A percentile compares a stretch with the other conserved stretches of the same genome.
Conservation (phyloP, 1,140 invertebrate genomes). For the Neodiprion virginianus region DNA sequence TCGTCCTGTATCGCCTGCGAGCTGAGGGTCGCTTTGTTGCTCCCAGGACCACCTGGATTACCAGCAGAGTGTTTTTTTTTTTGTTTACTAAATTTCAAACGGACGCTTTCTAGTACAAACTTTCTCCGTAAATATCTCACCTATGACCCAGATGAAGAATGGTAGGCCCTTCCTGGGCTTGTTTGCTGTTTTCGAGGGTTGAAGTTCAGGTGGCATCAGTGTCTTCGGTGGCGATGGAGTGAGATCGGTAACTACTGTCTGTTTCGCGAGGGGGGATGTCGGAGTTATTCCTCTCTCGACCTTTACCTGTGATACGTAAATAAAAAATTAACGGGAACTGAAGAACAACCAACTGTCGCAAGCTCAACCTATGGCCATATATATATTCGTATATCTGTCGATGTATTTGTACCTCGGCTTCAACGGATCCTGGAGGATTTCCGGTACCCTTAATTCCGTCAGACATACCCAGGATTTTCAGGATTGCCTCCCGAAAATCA, state of each 20-base stretch:
- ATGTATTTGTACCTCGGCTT: conserved; percentile 49
- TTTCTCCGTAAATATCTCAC: conserved; percentile 40
- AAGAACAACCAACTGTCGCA: background rate
- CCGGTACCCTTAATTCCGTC: conserved; percentile 55
- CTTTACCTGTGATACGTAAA: conserved; percentile 47
- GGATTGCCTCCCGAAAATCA: conserved; percentile 77
- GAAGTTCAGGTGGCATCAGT: conserved; percentile 29
- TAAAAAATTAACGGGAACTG: conserved; percentile 43
- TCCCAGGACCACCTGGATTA: conserved; percentile 75
- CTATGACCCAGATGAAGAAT: conserved; percentile 80
- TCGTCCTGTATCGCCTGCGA: conserved; percentile 70
- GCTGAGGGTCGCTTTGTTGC: conserved; percentile 77
- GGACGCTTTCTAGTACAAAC: background rate
- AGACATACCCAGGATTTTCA: conserved; percentile 72
- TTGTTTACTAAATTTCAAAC: conserved; percentile 16
- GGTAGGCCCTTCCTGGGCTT: conserved; percentile 61
- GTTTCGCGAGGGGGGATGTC: conserved; percentile 26
- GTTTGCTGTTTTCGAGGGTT: conserved; percentile 44
- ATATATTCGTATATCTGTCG: background rate
- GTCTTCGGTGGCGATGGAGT: conserved; percentile 18
- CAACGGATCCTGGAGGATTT: conserved; percentile 38
- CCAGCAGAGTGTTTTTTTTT: conserved; percentile 17
- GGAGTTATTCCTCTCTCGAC: conserved; percentile 43
- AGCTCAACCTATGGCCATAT: conserved; percentile 2
- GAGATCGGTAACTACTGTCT: conserved; percentile 22